Evolutionary conservation across 2,888 invertebrate genomes (phyloP).

Genomic region (Rhingia rostrata): DNA sequence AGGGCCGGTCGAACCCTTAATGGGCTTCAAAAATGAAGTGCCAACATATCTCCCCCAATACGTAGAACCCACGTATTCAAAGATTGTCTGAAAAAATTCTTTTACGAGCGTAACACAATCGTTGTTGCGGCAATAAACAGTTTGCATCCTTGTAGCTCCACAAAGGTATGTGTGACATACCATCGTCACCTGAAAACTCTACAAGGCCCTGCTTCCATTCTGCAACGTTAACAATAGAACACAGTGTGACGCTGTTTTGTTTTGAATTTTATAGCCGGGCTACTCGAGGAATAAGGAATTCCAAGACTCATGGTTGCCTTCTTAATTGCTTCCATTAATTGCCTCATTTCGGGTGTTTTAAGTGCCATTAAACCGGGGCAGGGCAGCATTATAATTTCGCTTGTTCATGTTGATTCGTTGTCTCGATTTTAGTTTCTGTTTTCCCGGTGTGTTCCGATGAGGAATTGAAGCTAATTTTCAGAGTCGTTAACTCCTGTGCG

Average conservation of each 20-base stretch:
- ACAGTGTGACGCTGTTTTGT: conserved; percentile 48
- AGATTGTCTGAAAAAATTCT: conserved; percentile 15
- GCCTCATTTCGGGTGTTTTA: conserved; percentile 56
- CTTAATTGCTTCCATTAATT: conserved; percentile 71
- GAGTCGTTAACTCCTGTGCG: conserved; percentile 50
- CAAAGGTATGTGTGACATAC: neutral
- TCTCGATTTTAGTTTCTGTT: conserved; percentile 42
- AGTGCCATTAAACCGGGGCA: conserved; percentile 40
- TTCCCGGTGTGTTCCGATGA: conserved; percentile 18
- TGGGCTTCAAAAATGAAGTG: conserved; percentile 21
- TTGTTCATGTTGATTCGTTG: conserved; percentile 52
- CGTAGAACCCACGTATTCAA: conserved; percentile 16
- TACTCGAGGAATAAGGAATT: conserved; percentile 43
- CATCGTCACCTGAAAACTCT: conserved; percentile 56
- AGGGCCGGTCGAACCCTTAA: conserved; percentile 5
- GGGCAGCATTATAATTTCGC: conserved; percentile 20
- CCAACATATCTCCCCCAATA: conserved; percentile 35
- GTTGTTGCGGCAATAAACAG: conserved; percentile 62
- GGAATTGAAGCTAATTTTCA: conserved; percentile 47
- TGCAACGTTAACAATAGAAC: conserved; percentile 20
- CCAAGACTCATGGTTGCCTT: conserved; percentile 55
- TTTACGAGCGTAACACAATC: conserved; percentile 28
- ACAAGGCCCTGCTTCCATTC: conserved; percentile 6
- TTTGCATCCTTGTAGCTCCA: conserved; percentile 43
- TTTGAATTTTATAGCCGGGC: conserved; percentile 61